These are phyloP conservation scores for Chaunax sp. DNA, from an alignment of 2,797 vertebrate species.

Conservation along the genomic window DNA sequence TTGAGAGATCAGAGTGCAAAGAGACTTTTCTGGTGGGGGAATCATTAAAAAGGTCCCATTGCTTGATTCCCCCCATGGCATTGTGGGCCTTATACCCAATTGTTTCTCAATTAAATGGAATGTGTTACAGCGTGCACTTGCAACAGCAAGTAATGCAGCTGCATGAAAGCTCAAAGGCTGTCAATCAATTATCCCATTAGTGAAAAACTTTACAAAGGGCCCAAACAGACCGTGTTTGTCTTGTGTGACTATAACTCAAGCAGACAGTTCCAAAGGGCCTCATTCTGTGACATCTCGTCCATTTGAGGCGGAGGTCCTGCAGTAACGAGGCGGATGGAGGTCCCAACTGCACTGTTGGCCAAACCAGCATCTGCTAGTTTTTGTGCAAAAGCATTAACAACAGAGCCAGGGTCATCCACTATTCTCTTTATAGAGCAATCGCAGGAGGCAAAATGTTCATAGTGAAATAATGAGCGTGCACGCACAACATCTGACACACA, in stretches of 20 bases:
- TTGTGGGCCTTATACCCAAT: slow-evolving; percentile 39
- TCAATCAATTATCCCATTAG: slow-evolving; percentile 80
- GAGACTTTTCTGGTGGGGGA: slow-evolving; percentile 48
- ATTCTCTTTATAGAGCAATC: slow-evolving; percentile 83
- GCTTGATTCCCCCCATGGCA: slow-evolving; percentile 52
- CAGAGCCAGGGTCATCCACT: slow-evolving; percentile 74
- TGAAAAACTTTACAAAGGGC: slow-evolving; percentile 57
- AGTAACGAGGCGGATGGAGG: slow-evolving; percentile 61
- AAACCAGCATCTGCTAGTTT: slow-evolving; percentile 71
- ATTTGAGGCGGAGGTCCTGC: slow-evolving; percentile 36
- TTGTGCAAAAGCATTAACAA: slow-evolving; percentile 80
- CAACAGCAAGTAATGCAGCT: slow-evolving; percentile 49
- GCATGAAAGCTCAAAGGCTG: slow-evolving; percentile 61
- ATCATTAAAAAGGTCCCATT: slow-evolving; percentile 73
- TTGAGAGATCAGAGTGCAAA: slow-evolving; percentile 60
- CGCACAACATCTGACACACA: slow-evolving; percentile 65
- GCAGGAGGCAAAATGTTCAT: slow-evolving; percentile 76
- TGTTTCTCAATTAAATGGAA: slow-evolving; percentile 68
- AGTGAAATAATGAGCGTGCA: slow-evolving; percentile 82
- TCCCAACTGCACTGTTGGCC: slow-evolving; percentile 58
- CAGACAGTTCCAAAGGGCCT: slow-evolving; percentile 64
- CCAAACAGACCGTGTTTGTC: slow-evolving; percentile 47
- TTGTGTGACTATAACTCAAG: slow-evolving; percentile 64
- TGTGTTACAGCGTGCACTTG: slow-evolving; percentile 43
- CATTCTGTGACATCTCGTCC: slow-evolving; percentile 50